A percentile compares a stretch with the other conserved stretches of the same genome.
These are phyloP conservation scores for Acanthiza pusilla DNA, from an alignment of 2,797 vertebrate genomes.

Conservation along the genomic window DNA sequence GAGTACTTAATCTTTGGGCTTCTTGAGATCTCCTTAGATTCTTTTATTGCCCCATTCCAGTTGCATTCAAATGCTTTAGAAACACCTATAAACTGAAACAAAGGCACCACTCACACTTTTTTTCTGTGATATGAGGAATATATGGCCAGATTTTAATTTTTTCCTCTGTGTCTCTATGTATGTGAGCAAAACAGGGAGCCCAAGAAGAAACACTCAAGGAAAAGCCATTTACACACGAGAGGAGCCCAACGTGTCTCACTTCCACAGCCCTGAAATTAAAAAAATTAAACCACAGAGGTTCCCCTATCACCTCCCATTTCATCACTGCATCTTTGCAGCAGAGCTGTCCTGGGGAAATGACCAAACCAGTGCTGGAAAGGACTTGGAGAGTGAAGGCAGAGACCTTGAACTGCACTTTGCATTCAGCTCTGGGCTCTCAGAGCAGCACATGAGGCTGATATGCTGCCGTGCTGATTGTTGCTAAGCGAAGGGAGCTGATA, in stretches of 20 bases:
- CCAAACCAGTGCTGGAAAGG: neutral
- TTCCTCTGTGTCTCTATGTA: accelerated
- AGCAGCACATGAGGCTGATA: neutral
- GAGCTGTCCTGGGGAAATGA: neutral
- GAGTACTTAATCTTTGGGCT: neutral
- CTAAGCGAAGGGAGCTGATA: neutral
- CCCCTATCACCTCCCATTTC: neutral
- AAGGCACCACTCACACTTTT: neutral
- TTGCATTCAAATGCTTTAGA: neutral
- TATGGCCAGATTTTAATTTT: neutral
- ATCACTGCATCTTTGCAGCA: neutral
- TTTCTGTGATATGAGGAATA: neutral
- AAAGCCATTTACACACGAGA: neutral
- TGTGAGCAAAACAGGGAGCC: neutral
- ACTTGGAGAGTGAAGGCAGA: neutral
- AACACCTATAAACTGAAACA: neutral
- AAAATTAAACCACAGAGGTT: neutral
- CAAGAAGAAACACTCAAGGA: neutral
- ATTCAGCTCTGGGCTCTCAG: neutral
- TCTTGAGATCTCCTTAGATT: neutral
- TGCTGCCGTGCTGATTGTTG: neutral
- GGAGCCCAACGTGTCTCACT: neutral
- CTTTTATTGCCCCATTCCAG: neutral
- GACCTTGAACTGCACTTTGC: slow-evolving; percentile 21
- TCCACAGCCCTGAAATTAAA: neutral